A percentile compares a stretch with the other conserved stretches of the same genome.
These are phyloP conservation scores for Sarcophaga bullata DNA, from an alignment of 1,140 invertebrate genomes.

Conservation along the genomic window DNA sequence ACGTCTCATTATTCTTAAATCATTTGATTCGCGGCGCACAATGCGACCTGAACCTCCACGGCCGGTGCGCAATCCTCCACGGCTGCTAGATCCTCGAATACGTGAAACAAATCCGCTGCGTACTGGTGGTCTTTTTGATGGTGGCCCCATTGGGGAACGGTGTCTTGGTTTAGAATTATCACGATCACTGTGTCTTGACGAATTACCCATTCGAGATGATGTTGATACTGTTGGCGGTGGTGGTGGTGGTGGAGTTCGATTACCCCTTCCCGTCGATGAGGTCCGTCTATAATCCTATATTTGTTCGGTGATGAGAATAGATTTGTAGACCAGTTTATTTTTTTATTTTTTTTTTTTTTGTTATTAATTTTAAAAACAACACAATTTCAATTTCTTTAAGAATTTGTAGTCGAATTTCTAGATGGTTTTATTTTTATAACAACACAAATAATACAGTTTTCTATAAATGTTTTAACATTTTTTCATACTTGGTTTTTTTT, in stretches of 20 bases:
- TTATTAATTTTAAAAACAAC: conserved; percentile 47
- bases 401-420: conserved; percentile 19
- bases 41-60: conserved; percentile 56
- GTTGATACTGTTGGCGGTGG: conserved; percentile 39
- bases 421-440: conserved; percentile 49
- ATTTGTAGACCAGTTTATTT: conserved; percentile 45
- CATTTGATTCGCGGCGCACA: conserved; percentile 57
- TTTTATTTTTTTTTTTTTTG: conserved; percentile 49
- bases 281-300: conserved; percentile 64
- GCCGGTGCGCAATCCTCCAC: conserved; percentile 57
- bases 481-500: not conserved
- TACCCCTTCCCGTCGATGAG: conserved; percentile 49
- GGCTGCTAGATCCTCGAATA: conserved; percentile 50
- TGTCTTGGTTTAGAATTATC: conserved; percentile 57
- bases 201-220: not conserved
- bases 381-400: conserved; percentile 1
- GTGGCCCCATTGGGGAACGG: conserved; percentile 61
- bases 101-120: conserved; percentile 56
- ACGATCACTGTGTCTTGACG: conserved; percentile 57
- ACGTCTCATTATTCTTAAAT: conserved; percentile 62
- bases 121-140: conserved; percentile 53
- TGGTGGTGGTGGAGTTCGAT: conserved; percentile 44
- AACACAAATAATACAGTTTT: conserved; percentile 47
- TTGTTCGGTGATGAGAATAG: conserved; percentile 63
- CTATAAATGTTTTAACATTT: not conserved